Evolutionary conservation across 2,888 invertebrate species (phyloP), one percentile per base, ranked within the genome.

Genomic region (Deilephila elpenor): DNA sequence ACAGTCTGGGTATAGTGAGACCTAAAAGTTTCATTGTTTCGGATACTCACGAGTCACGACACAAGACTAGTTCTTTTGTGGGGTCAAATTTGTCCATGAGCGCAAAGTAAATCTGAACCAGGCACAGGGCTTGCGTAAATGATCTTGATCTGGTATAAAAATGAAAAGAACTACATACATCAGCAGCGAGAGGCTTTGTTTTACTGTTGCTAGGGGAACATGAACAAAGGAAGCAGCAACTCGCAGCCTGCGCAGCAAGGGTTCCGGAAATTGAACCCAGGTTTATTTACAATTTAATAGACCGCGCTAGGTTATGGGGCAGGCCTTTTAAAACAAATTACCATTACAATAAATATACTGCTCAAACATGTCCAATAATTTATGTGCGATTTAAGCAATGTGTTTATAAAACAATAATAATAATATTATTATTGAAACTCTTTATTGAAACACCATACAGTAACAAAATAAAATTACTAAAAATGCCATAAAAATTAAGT

Each of bases 191-290:
- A 17, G 25, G 67, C 25, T 67, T 67, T 25, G 51, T 67, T 25
- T 56, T 19, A n/a, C 67, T 51, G 67, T 67, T 51, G 44, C 25
- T 25, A 67, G 6, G 67, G 44, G 25, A 44, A 51, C 25, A 67
- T 5, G 25, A 67, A 67, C 67, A 51, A 44, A 44, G 67, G 51
- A 51, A n/a, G 67, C 56, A 56, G 19, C 7, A 29, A 60, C 11
- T 60, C 5, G 25, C 29, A 60, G 60, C 56, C 56, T 56, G 56
- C 56, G n/a, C n/a, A n/a, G n/a, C 56, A 56, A 56, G 56, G 56
- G n/a, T 5, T 56, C 19, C 0, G n/a, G 56, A 56, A 56, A 56
- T 56, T 56, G 56, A 56, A 56, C 17, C 56, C 19, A 19, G 56
- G n/a, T 19, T 56, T 56, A n/a, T 56, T 56, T 56, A 56, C 17